phyloP scores from a whole-genome alignment of 2,797 vertebrate genomes.

The Sebastes diploproa region DNA sequence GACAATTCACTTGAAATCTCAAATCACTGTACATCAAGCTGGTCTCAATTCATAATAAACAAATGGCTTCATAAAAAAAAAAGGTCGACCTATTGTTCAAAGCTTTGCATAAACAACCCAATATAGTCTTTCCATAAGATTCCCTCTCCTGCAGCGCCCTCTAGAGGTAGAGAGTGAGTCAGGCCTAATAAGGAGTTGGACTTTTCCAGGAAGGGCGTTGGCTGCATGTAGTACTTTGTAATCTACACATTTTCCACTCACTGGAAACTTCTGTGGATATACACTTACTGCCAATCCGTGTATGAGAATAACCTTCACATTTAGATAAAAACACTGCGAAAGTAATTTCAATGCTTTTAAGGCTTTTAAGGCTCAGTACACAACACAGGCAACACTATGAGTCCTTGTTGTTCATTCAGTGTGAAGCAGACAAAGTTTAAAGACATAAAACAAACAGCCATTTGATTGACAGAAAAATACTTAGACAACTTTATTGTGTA shows the following conservation, averaged over 20 bases:
- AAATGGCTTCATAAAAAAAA: neutral
- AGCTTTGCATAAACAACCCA: neutral
- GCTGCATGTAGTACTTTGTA: constrained; percentile 1
- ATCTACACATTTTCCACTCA: constrained; percentile 33
- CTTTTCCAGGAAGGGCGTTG: constrained; percentile 55
- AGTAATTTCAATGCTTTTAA: too few species aligned
- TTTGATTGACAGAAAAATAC: constrained; percentile 79
- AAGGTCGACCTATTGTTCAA: too few species aligned
- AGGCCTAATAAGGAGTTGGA: constrained; percentile 26
- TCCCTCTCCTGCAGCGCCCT: constrained; percentile 24
- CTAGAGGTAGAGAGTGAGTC: constrained; percentile 8
- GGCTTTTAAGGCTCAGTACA: too few species aligned
- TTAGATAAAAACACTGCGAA: neutral
- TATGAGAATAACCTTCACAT: neutral
- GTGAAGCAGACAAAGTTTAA: neutral
- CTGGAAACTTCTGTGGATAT: neutral
- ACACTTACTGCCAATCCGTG: neutral
- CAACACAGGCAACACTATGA: too few species aligned
- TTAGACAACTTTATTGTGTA: constrained; percentile 86
- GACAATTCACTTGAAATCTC: neutral
- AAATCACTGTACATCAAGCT: neutral
- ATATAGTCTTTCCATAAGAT: too few species aligned
- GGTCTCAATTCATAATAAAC: neutral
- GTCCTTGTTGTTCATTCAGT: neutral
- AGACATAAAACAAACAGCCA: constrained; percentile 13